Evolutionary conservation across 1,140 invertebrate genomes (phyloP).

Genomic region (Drosophila baimaii): DNA sequence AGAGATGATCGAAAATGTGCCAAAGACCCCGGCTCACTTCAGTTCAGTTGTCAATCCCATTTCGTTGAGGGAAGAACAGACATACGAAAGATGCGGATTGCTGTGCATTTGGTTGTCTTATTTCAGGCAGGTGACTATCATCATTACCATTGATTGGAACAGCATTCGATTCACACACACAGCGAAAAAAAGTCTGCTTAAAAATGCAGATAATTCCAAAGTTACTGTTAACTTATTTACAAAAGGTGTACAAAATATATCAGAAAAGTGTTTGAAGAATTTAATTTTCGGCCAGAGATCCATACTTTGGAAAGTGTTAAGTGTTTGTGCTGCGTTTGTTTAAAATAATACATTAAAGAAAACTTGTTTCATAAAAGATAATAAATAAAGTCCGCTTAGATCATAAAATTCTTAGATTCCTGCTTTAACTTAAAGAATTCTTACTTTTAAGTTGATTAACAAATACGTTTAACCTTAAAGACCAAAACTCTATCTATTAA

Average conservation of each 20-base stretch:
- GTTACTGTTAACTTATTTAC: background rate
- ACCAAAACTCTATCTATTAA: background rate
- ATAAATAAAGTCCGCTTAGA: no score
- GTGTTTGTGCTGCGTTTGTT: background rate
- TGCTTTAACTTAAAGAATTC: no score
- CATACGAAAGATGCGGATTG: slow-evolving; percentile 11
- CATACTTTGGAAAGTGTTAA: background rate
- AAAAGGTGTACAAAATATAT: background rate
- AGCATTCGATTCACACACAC: slow-evolving; percentile 23
- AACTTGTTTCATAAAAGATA: no score
- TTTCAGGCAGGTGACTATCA: slow-evolving; percentile 73
- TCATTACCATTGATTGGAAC: slow-evolving; percentile 32
- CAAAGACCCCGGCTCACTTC: slow-evolving; percentile 10
- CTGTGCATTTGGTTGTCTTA: slow-evolving; percentile 45
- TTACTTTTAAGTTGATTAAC: no score
- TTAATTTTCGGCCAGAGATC: background rate
- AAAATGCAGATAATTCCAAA: background rate
- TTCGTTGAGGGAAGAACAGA: slow-evolving; percentile 18
- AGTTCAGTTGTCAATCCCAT: slow-evolving; percentile 48
- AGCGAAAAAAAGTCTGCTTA: background rate
- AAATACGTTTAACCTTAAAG: no score
- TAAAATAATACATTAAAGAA: no score
- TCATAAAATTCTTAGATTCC: no score
- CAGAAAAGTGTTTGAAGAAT: background rate
- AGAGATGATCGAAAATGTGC: slow-evolving; percentile 19